phyloP scores from a whole-genome alignment of 1,140 invertebrate species.

The Aphaenogaster floridana region DNA sequence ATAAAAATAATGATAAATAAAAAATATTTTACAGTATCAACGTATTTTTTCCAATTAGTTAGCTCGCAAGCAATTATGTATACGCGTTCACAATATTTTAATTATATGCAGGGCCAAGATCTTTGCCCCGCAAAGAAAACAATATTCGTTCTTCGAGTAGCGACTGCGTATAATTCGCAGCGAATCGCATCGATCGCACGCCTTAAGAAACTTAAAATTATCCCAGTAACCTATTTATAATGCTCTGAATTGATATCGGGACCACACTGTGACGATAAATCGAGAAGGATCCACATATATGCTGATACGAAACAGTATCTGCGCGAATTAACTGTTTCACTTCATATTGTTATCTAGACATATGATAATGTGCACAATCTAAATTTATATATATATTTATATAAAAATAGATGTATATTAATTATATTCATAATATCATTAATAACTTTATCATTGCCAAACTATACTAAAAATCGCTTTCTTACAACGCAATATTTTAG shows the following conservation, averaged over 20 bases:
- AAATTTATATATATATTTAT: neutral
- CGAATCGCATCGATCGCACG: constrained; percentile 24
- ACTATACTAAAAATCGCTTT: neutral
- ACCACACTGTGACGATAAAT: constrained; percentile 39
- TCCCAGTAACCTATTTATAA: constrained; percentile 39
- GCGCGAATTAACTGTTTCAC: neutral
- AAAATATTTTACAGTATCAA: neutral
- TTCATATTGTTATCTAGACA: neutral
- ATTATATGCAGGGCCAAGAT: neutral
- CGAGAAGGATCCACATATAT: neutral
- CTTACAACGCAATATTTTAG: neutral
- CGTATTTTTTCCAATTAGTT: neutral
- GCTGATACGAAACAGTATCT: constrained; percentile 8
- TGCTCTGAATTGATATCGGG: constrained; percentile 14
- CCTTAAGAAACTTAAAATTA: constrained; percentile 44
- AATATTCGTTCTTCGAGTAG: neutral
- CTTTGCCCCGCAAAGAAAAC: neutral
- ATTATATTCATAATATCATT: neutral
- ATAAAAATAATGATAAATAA: neutral
- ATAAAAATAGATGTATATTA: neutral
- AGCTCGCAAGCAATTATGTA: neutral
- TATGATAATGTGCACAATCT: constrained; percentile 5
- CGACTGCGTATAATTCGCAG: neutral
- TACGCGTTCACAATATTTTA: neutral
- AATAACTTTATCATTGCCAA: neutral